phyloP scores from a whole-genome alignment of 2,797 vertebrate species.

The Petrocephalus sullivani region DNA sequence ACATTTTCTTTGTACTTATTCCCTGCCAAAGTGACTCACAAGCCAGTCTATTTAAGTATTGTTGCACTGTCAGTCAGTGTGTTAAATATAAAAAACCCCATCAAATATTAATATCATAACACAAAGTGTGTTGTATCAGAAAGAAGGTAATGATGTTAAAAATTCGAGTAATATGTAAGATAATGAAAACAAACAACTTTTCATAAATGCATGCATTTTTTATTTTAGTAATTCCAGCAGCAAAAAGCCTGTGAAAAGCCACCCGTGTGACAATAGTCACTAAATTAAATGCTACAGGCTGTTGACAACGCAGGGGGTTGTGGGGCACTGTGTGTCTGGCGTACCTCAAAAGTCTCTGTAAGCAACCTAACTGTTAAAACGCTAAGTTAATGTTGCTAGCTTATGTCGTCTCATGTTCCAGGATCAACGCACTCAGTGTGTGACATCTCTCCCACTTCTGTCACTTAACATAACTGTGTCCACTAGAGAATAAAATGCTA shows the following conservation, averaged over 20 bases:
- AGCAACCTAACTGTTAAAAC: background rate
- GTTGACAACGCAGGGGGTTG: background rate
- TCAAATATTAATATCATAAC: background rate
- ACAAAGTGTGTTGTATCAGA: background rate
- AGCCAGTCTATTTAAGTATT: background rate
- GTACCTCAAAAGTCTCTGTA: background rate
- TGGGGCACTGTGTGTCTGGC: background rate
- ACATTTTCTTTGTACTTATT: background rate
- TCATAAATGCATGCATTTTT: background rate
- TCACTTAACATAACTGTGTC: background rate
- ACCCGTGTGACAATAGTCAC: background rate
- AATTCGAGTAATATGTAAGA: background rate
- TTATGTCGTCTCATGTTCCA: background rate
- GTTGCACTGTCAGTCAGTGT: too few species aligned
- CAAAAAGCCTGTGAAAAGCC: background rate
- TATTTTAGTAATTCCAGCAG: background rate
- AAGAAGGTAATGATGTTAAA: background rate
- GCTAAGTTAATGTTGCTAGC: background rate
- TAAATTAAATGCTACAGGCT: background rate
- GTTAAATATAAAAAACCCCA: background rate
- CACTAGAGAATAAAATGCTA: background rate
- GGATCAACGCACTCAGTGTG: background rate
- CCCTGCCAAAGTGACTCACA: background rate
- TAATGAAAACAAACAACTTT: background rate
- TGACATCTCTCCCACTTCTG: background rate